These are phyloP conservation scores for Horisme vitalbata DNA, from an alignment of 2,888 invertebrate genomes.

Conservation along the genomic window DNA sequence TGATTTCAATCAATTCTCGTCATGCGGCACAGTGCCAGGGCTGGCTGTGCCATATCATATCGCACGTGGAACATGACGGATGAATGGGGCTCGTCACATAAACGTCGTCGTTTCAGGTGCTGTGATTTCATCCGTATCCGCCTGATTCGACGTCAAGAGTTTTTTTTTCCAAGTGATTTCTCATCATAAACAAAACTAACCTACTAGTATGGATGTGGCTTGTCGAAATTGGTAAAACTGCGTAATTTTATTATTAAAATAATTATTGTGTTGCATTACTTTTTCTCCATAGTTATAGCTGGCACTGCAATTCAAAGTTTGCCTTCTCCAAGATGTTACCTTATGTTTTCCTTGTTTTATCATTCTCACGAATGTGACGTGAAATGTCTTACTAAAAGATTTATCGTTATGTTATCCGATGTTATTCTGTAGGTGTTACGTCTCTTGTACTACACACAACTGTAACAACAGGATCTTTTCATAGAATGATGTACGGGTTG, in stretches of 20 bases:
- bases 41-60: slow-evolving; percentile 47
- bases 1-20: slow-evolving; percentile 57
- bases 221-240: too few species aligned
- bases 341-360: not conserved
- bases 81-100: slow-evolving; percentile 69
- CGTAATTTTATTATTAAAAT: too few species aligned
- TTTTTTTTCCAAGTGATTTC: not conserved
- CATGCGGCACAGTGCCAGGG: slow-evolving; percentile 74
- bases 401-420: slow-evolving; percentile 10
- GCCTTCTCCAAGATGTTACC: not conserved
- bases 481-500: slow-evolving; percentile 18
- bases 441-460: slow-evolving; percentile 12
- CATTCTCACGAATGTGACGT: slow-evolving; percentile 2
- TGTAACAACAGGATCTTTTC: slow-evolving; percentile 23
- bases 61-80: slow-evolving; percentile 69
- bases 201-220: too few species aligned
- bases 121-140: slow-evolving; percentile 4
- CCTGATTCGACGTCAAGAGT: not conserved
- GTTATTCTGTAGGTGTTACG: slow-evolving; percentile 9
- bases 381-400: slow-evolving; percentile 6
- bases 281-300: too few species aligned
- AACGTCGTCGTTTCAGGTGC: slow-evolving; percentile 20
- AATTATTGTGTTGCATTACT: too few species aligned
- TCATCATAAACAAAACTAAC: too few species aligned
- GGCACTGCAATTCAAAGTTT: too few species aligned